phyloP scores from a whole-genome alignment of 2,888 invertebrate genomes.

The Vandiemenella viatica region DNA sequence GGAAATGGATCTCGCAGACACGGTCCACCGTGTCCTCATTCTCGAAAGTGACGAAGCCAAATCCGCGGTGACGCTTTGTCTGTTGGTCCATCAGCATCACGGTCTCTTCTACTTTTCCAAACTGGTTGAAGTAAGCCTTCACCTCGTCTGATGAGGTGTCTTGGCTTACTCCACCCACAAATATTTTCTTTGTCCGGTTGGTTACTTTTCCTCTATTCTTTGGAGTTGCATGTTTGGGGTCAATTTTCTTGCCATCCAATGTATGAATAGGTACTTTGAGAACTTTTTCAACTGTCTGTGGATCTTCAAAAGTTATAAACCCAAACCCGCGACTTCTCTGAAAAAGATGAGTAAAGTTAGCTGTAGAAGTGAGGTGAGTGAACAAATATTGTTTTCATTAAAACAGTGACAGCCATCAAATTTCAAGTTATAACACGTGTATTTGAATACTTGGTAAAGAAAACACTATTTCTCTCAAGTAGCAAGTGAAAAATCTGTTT shows the following conservation, averaged over 20 bases:
- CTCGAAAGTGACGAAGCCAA: constrained; percentile 84
- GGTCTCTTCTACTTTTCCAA: constrained; percentile 79
- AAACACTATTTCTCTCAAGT: too few relatives aligned
- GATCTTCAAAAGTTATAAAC: constrained; percentile 86
- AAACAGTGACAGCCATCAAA: too few relatives aligned
- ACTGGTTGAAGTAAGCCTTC: constrained; percentile 77
- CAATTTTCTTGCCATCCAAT: constrained; percentile 84
- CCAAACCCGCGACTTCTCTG: constrained; percentile 90
- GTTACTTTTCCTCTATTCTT: constrained; percentile 74
- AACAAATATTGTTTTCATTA: too few relatives aligned
- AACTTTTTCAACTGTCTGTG: constrained; percentile 79
- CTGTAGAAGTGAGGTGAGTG: too few relatives aligned
- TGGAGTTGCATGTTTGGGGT: constrained; percentile 85
- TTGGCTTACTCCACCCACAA: constrained; percentile 83
- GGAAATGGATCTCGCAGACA: constrained; percentile 87
- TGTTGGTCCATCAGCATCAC: constrained; percentile 91
- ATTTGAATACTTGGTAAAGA: too few relatives aligned
- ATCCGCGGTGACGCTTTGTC: constrained; percentile 79
- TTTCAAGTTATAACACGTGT: too few relatives aligned
- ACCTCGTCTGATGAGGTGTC: constrained; percentile 85
- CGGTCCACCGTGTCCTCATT: constrained; percentile 82
- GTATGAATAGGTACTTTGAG: constrained; percentile 71
- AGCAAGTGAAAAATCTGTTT: too few relatives aligned
- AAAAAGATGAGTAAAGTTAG: too few relatives aligned
- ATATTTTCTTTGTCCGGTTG: constrained; percentile 82